Conservation (phyloP, 1,140 invertebrate species). For the Lepidotrigona ventralis region DNA sequence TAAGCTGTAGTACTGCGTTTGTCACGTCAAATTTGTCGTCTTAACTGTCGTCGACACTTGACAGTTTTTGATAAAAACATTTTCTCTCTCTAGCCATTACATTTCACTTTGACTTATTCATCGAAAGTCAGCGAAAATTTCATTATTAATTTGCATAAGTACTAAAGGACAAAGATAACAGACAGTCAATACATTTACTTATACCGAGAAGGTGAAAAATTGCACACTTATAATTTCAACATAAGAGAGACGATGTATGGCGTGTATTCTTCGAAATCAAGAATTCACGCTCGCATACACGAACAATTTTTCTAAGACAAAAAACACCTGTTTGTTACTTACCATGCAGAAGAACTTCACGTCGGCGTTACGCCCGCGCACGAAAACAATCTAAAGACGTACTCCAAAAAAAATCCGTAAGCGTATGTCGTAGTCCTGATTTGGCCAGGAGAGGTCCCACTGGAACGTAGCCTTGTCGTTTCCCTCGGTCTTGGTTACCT, state of each 20-base stretch:
- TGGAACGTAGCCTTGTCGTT: background rate
- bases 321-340: slow-evolving; percentile 42
- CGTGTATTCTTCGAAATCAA: background rate
- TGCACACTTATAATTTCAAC: background rate
- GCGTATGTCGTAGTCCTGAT: slow-evolving; percentile 6
- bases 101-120: background rate
- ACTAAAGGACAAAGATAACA: background rate
- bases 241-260: background rate
- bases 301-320: background rate
- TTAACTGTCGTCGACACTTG: background rate
- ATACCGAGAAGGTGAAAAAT: background rate
- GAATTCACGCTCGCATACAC: background rate
- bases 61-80: background rate
- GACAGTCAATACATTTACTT: background rate
- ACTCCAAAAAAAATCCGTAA: slow-evolving; percentile 57
- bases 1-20: background rate
- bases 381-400: slow-evolving; percentile 52
- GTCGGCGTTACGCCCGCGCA: slow-evolving; percentile 55
- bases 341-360: slow-evolving; percentile 71
- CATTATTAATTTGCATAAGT: background rate
- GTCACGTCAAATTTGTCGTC: background rate
- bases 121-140: background rate
- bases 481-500: slow-evolving; percentile 35
- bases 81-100: background rate
- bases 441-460: slow-evolving; percentile 28